A percentile compares a stretch with the other conserved stretches of the same genome.
Evolutionary conservation across 2,797 vertebrate genomes (phyloP).

Genomic region (Dromococcyx pavoninus): DNA sequence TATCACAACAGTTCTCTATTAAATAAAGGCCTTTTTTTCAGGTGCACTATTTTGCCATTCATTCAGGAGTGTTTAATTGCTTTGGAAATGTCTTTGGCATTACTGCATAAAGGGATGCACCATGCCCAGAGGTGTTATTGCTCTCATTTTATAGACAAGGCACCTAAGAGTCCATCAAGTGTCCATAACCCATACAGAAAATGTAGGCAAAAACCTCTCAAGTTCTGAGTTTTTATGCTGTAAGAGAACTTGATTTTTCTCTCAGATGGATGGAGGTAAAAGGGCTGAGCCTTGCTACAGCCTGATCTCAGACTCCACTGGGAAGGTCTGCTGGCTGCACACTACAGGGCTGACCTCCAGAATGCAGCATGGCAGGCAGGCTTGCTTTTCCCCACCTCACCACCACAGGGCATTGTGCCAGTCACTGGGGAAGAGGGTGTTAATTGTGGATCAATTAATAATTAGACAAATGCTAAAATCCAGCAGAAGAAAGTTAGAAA

Average conservation of each 20-base stretch:
- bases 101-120: not conserved
- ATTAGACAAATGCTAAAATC: not conserved
- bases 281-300: no score
- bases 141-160: no score
- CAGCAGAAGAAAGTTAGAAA: not conserved
- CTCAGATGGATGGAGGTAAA: no score
- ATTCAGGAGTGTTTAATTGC: not conserved
- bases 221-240: no score
- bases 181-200: no score
- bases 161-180: no score
- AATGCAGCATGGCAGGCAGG: accelerated
- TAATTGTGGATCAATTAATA: not conserved
- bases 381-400: not conserved
- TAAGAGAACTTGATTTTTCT: no score
- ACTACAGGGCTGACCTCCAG: not conserved
- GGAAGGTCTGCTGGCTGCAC: no score
- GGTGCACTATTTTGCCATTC: not conserved
- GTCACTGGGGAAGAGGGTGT: not conserved
- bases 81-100: not conserved
- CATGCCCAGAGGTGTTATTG: not conserved
- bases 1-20: not conserved
- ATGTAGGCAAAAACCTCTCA: no score
- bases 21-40: not conserved
- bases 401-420: accelerated
- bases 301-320: no score